Base-by-base conservation (phyloP, 2,888 invertebrate genomes). In the Ctenicera cuprea region DNA sequence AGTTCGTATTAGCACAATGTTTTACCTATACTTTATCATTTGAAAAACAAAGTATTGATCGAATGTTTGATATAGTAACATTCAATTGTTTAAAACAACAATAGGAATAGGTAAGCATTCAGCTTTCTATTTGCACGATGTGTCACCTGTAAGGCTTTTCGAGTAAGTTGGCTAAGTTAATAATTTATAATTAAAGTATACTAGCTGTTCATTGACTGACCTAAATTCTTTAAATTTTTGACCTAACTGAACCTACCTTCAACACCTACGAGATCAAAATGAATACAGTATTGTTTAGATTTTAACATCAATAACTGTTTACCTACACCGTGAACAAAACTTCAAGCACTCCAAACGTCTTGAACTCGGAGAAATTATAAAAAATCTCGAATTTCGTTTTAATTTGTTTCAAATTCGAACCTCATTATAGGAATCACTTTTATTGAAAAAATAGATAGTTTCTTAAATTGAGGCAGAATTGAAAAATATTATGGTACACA, bases 71-170 rank as follows among this genome's bases (percentile, higher is more conserved):
- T 30, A 33, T n/a, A 7, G 14, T 30, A 54, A 30, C 54, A 63
- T 33, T 45, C 63, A 48, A 63, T 63, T 63, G 63, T 63, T 63
- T 45, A 22, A 45, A 20, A 62, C 33, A 48, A 63, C 33, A 63
- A 45, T 48, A 63, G 26, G 12, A 1, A 20, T 16, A 26, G 43
- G 8, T 22, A 62, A 26, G 43, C 18, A 62, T 62, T 12, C 61
- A 63, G 18, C 63, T 63, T 63, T 63, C 63, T 63, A 63, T 63
- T 63, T 63, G 63, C 63, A 63, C 63, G 63, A 63, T 63, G 33
- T 63, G 63, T 63, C 30, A 63, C 48, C 43, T 41, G 26, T 48
- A 63, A 54, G 30, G n/a, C 54, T 30, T 18, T 18, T 45, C 45
- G 22, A 14, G 26, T 22, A 54, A 30, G 54, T 54, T 54, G 30